Conservation (phyloP, 2,113 vertebrate genomes). For the Microcebus tavaratra region DNA sequence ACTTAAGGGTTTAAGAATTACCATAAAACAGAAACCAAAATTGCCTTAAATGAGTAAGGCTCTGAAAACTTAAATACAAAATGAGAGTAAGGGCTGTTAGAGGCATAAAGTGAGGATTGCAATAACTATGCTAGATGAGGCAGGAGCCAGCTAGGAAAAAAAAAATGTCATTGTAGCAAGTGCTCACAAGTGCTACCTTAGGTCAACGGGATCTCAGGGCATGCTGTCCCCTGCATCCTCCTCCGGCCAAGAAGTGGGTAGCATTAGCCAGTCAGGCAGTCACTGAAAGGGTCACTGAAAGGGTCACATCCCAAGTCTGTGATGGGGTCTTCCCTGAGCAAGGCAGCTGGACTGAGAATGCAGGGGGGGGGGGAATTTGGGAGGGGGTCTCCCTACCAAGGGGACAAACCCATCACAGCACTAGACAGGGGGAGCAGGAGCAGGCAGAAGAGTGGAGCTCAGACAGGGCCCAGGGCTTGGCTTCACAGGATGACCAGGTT, state of each 20-base stretch:
- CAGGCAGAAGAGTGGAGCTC: not conserved
- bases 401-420: not conserved
- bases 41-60: conserved; percentile 45
- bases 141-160: not conserved
- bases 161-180: not conserved
- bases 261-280: not conserved
- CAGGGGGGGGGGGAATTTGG: no score
- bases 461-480: not conserved
- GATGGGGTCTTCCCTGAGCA: not conserved
- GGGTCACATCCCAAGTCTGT: not conserved
- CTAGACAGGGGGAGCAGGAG: not conserved
- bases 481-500: not conserved
- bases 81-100: conserved; percentile 5
- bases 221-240: accelerated
- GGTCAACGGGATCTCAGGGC: not conserved
- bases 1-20: conserved; percentile 59
- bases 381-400: not conserved
- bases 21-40: conserved; percentile 67
- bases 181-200: not conserved
- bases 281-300: not conserved
- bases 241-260: not conserved
- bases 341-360: not conserved
- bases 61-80: conserved; percentile 38
- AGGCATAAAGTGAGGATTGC: not conserved
- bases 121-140: not conserved